These are phyloP conservation scores for Aleadryas rufinucha DNA, from an alignment of 2,113 vertebrate genomes.

Conservation along the genomic window DNA sequence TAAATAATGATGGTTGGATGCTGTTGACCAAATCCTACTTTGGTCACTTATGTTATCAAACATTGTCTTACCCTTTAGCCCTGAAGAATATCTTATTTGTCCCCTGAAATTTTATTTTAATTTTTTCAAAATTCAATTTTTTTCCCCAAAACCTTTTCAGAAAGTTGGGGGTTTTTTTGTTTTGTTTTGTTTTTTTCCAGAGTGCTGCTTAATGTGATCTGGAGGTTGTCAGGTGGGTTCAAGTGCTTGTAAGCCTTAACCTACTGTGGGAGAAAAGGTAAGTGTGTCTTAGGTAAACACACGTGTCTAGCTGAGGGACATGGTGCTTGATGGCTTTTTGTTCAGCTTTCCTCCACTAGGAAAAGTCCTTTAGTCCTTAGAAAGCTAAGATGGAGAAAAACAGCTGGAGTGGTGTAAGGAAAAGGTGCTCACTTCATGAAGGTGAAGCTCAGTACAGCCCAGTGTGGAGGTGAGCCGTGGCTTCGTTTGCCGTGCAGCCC, in stretches of 20 bases:
- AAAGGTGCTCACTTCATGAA: neutral
- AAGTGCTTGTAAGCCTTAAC: neutral
- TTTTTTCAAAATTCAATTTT: neutral
- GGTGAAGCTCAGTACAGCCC: neutral
- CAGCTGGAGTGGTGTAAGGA: neutral
- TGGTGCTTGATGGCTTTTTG: neutral
- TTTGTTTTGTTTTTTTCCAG: neutral
- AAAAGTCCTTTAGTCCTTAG: neutral
- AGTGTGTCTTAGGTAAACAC: neutral
- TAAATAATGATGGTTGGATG: neutral
- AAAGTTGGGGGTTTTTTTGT: neutral
- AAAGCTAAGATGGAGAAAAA: neutral
- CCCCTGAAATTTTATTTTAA: neutral
- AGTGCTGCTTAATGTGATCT: neutral
- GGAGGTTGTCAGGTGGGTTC: neutral
- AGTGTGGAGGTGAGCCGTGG: neutral
- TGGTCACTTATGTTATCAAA: neutral
- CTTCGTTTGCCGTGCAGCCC: neutral
- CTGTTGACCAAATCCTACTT: neutral
- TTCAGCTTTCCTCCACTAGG: neutral
- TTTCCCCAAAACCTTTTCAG: neutral
- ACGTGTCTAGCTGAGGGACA: fast-evolving
- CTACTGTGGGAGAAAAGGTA: neutral
- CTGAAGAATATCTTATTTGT: neutral
- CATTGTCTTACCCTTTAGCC: neutral